These are phyloP conservation scores for Phylloscopus trochiloides DNA, from an alignment of 2,113 vertebrate genomes.

Conservation along the genomic window DNA sequence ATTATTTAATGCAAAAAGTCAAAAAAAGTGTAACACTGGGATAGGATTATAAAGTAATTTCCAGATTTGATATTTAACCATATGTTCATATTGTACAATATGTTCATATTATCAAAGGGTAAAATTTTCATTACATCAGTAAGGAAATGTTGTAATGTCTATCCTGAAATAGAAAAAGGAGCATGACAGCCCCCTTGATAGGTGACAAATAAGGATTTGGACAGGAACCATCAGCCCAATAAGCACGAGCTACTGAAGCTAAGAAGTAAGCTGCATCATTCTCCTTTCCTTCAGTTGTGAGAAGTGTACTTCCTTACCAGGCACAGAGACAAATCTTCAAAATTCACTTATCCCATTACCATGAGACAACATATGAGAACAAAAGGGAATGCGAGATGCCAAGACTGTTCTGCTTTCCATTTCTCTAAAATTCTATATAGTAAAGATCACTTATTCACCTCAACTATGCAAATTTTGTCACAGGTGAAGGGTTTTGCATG, in stretches of 20 bases:
- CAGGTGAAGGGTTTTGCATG: not conserved
- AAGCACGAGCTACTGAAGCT: not conserved
- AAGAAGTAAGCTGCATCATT: not conserved
- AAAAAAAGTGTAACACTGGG: not conserved
- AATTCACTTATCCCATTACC: not conserved
- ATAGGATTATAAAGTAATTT: not conserved
- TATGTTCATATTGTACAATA: not conserved
- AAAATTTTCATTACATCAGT: not conserved
- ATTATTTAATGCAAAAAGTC: not conserved
- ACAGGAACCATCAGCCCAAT: not conserved
- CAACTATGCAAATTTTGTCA: not conserved
- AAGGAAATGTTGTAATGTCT: constrained; percentile 7
- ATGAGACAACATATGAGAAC: not conserved
- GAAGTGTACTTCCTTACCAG: not conserved
- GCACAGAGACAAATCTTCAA: not conserved
- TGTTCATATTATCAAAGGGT: not conserved
- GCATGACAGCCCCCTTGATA: not conserved
- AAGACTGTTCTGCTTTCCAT: not conserved
- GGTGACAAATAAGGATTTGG: not conserved
- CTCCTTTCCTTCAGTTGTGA: not conserved
- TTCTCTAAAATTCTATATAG: not conserved
- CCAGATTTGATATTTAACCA: not conserved
- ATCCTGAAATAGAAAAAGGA: not conserved
- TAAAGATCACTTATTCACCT: not conserved
- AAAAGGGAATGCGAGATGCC: not conserved